A percentile compares a stretch with the other conserved stretches of the same genome.
Conservation (phyloP, 2,113 vertebrate genomes). For the Tyto alba region DNA sequence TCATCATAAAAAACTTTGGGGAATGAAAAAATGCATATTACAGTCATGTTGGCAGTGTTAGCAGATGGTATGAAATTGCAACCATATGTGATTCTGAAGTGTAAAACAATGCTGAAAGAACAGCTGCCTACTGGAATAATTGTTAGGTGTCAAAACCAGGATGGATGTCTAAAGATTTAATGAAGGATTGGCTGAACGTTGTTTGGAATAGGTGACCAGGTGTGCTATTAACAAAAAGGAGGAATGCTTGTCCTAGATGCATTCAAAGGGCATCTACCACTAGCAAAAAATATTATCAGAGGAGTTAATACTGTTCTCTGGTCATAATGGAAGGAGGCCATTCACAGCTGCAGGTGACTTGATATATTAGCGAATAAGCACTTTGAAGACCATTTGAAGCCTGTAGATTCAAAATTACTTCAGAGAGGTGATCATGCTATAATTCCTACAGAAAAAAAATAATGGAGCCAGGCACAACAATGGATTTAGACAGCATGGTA, state of each 20-base stretch:
- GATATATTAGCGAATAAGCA: neutral
- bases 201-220: neutral
- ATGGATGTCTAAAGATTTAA: conserved; percentile 40
- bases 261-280: neutral
- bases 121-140: conserved; percentile 57
- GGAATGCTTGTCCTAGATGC: neutral
- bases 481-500: neutral
- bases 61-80: conserved; percentile 53
- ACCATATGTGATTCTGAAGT: conserved; percentile 31
- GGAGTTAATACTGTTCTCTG: neutral
- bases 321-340: neutral
- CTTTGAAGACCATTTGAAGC: neutral
- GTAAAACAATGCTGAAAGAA: conserved; percentile 9
- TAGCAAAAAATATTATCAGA: neutral
- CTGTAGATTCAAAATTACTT: neutral
- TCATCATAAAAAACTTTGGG: conserved; percentile 26
- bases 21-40: neutral
- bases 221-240: neutral
- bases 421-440: neutral
- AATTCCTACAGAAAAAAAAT: neutral
- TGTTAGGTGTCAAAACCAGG: conserved; percentile 41
- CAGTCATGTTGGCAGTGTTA: neutral
- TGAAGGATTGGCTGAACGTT: neutral
- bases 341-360: neutral
- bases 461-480: neutral